Evolutionary conservation across 2,113 vertebrate species (phyloP).

Genomic region (Lota lota): DNA sequence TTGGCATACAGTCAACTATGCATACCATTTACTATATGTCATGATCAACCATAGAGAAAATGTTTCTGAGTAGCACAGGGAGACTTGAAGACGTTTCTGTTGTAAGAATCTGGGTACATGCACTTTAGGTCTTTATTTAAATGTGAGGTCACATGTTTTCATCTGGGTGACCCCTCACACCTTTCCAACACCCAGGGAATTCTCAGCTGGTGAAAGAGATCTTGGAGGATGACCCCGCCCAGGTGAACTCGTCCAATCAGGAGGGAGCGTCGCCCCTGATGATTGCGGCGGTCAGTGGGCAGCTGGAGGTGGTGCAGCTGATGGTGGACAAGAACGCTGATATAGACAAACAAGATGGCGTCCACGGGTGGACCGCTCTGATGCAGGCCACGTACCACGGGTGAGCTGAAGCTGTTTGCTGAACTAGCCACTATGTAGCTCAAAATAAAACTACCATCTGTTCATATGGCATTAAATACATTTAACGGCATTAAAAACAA

Average conservation of each 20-base stretch:
- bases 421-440: too few relatives aligned
- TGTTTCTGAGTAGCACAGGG: too few relatives aligned
- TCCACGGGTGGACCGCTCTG: conserved; percentile 94
- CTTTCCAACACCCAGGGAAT: conserved; percentile 73
- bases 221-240: conserved; percentile 84
- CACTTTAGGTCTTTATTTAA: too few relatives aligned
- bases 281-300: conserved; percentile 92
- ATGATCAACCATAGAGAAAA: too few relatives aligned
- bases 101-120: too few relatives aligned
- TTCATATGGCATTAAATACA: too few relatives aligned
- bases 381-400: conserved; percentile 99
- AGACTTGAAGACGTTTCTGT: too few relatives aligned
- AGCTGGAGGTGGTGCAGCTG: conserved; percentile 87
- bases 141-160: background rate
- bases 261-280: conserved; percentile 94
- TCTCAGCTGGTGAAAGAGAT: conserved; percentile 92
- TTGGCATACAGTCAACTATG: too few relatives aligned
- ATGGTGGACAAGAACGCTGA: conserved; percentile 89
- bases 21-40: too few relatives aligned
- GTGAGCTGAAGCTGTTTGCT: conserved; percentile 56
- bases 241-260: conserved; percentile 88
- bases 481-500: too few relatives aligned
- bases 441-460: too few relatives aligned
- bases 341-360: conserved; percentile 87
- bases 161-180: background rate